phyloP scores from a whole-genome alignment of 2,888 invertebrate genomes.

The Dryobotodes eremita region DNA sequence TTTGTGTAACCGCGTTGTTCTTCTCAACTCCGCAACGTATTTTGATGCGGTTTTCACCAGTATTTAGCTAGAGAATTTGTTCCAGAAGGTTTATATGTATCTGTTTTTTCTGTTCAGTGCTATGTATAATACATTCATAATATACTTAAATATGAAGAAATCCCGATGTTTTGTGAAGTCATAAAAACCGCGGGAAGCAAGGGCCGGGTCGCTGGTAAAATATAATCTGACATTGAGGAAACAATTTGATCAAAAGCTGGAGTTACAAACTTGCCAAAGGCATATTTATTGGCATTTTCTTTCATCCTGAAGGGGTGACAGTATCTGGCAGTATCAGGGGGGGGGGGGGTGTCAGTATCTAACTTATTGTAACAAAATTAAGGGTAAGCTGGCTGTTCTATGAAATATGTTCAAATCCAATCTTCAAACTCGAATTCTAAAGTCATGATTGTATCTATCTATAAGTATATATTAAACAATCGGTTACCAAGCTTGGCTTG shows the following conservation, averaged over 20 bases:
- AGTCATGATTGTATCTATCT: neutral
- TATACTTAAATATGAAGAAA: neutral
- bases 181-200: neutral
- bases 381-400: neutral
- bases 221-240: neutral
- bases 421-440: neutral
- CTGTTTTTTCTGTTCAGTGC: too few species aligned
- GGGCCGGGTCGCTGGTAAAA: neutral
- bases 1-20: too few species aligned
- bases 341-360: neutral
- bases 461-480: neutral
- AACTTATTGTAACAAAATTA: conserved; percentile 16
- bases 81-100: neutral
- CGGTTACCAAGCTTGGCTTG: neutral
- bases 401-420: conserved; percentile 24
- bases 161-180: neutral
- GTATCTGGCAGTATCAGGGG: too few species aligned
- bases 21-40: too few species aligned
- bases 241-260: conserved; percentile 15
- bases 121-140: neutral
- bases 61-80: too few species aligned
- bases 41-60: too few species aligned
- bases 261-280: conserved; percentile 9
- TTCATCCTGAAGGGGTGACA: conserved; percentile 7
- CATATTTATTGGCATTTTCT: conserved; percentile 17